Conservation (phyloP, 2,888 invertebrate species). For the Laspeyria flexula region DNA sequence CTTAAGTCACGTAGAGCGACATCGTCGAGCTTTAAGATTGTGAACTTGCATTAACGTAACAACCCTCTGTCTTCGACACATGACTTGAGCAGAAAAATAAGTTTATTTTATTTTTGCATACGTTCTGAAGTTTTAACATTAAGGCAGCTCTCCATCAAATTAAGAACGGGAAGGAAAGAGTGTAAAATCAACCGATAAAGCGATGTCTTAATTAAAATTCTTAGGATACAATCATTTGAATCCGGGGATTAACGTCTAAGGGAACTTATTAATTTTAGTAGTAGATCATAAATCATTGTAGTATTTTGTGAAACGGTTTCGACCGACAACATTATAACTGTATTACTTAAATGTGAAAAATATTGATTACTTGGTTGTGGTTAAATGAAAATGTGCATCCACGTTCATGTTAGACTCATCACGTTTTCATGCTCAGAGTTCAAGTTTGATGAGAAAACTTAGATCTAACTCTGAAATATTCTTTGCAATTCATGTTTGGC, state of each 20-base stretch:
- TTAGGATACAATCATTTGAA: not conserved
- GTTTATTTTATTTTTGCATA: not conserved
- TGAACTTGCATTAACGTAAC: conserved; percentile 7
- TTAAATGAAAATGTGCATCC: too few relatives aligned
- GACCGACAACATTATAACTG: not conserved
- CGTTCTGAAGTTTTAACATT: conserved; percentile 2
- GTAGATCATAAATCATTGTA: not conserved
- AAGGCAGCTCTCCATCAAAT: not conserved
- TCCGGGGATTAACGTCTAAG: not conserved
- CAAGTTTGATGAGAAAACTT: conserved; percentile 1
- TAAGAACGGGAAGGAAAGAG: not conserved
- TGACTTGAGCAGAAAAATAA: conserved; percentile 5
- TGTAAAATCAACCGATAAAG: not conserved
- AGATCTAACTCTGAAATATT: not conserved
- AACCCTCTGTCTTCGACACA: conserved; percentile 4
- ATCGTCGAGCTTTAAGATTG: conserved; percentile 2
- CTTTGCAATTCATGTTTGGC: not conserved
- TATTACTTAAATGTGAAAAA: not conserved
- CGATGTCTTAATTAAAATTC: conserved; percentile 4
- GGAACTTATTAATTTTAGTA: not conserved
- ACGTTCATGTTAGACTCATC: not conserved
- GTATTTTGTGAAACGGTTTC: not conserved
- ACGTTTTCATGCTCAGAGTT: not conserved
- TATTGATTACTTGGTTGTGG: too few relatives aligned
- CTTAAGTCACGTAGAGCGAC: conserved; percentile 3